Conservation (phyloP, 2,888 invertebrate genomes). For the Junonia oenone region DNA sequence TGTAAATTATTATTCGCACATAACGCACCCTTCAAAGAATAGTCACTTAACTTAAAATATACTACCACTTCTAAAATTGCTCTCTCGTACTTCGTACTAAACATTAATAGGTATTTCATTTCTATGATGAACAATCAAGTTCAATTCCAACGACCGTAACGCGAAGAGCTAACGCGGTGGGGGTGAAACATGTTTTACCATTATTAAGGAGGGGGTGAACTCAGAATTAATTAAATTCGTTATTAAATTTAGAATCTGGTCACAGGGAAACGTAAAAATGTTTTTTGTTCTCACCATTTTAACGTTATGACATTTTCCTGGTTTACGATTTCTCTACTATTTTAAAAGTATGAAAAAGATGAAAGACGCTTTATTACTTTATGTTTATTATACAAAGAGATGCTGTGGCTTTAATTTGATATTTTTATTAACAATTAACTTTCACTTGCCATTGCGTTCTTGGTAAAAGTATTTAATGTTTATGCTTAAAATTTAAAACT, state of each 20-base stretch:
- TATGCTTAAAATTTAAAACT: too few relatives aligned
- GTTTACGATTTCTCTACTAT: not conserved
- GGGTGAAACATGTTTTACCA: constrained; percentile 37
- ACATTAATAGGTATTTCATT: not conserved
- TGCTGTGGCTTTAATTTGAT: too few relatives aligned
- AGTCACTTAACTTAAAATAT: too few relatives aligned
- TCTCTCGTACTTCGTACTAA: too few relatives aligned
- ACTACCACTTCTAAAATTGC: too few relatives aligned
- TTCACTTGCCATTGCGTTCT: too few relatives aligned
- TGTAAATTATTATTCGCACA: too few relatives aligned
- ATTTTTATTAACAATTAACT: too few relatives aligned
- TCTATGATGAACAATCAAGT: not conserved
- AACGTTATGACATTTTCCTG: constrained; percentile 7
- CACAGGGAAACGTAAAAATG: constrained; percentile 7
- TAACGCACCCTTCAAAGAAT: too few relatives aligned
- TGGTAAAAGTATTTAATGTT: too few relatives aligned
- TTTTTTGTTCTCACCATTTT: constrained; percentile 7
- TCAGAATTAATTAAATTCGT: constrained; percentile 38
- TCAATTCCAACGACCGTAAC: not conserved
- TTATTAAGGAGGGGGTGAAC: constrained; percentile 35
- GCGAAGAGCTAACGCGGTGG: constrained; percentile 18
- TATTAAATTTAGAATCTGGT: constrained; percentile 26
- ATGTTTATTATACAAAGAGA: too few relatives aligned
- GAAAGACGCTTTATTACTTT: not conserved
- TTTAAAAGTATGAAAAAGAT: not conserved